Evolutionary conservation across 1,140 invertebrate genomes (phyloP).

Genomic region (Cyclargus thomasi): DNA sequence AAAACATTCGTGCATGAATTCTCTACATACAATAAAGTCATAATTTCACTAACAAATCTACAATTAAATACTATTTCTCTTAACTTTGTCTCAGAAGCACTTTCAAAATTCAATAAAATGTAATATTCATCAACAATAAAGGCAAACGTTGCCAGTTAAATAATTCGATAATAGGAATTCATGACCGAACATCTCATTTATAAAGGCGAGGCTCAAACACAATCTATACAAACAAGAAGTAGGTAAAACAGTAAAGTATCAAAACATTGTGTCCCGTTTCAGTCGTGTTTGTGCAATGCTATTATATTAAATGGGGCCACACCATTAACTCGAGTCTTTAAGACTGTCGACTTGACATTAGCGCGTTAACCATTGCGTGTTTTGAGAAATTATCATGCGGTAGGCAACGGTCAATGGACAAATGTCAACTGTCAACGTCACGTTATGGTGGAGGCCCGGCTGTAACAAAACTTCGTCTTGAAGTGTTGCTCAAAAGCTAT

Average conservation of each 20-base stretch:
- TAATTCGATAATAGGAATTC: slow-evolving; percentile 41
- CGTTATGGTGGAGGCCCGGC: slow-evolving; percentile 28
- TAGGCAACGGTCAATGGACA: neutral
- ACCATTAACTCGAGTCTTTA: neutral
- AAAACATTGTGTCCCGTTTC: slow-evolving; percentile 72
- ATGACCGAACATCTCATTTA: slow-evolving; percentile 53
- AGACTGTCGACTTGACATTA: neutral
- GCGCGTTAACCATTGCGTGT: neutral
- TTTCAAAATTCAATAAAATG: slow-evolving; percentile 32
- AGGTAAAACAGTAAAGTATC: slow-evolving; percentile 71
- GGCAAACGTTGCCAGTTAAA: slow-evolving; percentile 13
- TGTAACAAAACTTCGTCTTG: slow-evolving; percentile 67
- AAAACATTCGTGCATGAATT: slow-evolving; percentile 52
- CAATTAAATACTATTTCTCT: slow-evolving; percentile 31
- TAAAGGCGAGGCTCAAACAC: slow-evolving; percentile 57
- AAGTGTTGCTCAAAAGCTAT: slow-evolving; percentile 71
- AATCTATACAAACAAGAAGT: slow-evolving; percentile 62
- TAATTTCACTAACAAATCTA: slow-evolving; percentile 22
- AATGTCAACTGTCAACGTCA: neutral
- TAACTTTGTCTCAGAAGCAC: slow-evolving; percentile 31
- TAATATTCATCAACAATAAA: slow-evolving; percentile 15
- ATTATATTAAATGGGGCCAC: slow-evolving; percentile 49
- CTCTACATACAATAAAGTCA: slow-evolving; percentile 26
- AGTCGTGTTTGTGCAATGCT: slow-evolving; percentile 71
- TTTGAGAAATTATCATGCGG: neutral